Base-by-base conservation (phyloP, 2,113 vertebrate genomes). In the Seriola rivoliana region DNA sequence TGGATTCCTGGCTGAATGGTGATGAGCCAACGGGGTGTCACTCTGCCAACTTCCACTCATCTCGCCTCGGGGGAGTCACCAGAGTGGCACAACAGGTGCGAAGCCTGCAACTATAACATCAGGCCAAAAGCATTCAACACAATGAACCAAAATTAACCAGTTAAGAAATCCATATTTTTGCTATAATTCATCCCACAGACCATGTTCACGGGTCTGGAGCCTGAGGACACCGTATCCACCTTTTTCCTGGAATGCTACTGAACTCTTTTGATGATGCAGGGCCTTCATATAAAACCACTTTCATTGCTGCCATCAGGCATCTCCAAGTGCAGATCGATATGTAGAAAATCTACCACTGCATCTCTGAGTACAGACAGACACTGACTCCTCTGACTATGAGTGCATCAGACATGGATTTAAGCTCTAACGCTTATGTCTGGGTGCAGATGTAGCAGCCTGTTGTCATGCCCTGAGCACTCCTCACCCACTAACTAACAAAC, bases 11-110 rank as follows among this genome's bases (percentile, higher is more conserved):
- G 71, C 54, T 67, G 52, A 44, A 73, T 60, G 82, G 63, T 42
- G 46, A 71, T 52, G 82, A 87, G 71, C 80, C 73, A 78, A 58
- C 36, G 38, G 54, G 32, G 68, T 65, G 44, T 76, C 78, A 81
- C 73, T 57, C 63, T 82, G 79, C 80, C 90, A 87, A 80, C 90
- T 90, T 77, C 82, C 74, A 82, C 75, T 90, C 75, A 68, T 87
- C 73, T 86, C 76, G 78, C 76, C 82, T 84, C 75, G 8, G 65
- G 46, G 69, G 70, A 82, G 60, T 78, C 23, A 17, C 13, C 75
- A 62, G 62, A 85, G 72, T 42, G 6, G 60, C 82, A 85, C 88
- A 85, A 88, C 90, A 90, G 86, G 84, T 91, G 80, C 48, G 46
- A 13, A 76, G 84, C 83, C 83, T 78, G 85, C 65, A 78, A 79